These are phyloP conservation scores for Trematomus bernacchii DNA, from an alignment of 2,797 vertebrate genomes.

Conservation along the genomic window DNA sequence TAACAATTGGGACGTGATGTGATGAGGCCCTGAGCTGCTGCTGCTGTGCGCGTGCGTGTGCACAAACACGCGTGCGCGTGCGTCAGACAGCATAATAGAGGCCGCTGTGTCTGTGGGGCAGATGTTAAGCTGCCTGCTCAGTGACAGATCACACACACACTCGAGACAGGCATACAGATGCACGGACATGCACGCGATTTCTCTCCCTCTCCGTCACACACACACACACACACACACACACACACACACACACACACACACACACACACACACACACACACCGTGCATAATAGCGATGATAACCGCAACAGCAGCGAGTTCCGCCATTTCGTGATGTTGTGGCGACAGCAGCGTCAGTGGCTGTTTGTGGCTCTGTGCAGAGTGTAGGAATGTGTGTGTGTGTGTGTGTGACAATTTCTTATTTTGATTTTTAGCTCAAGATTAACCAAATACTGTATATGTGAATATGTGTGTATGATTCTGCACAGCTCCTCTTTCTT, in stretches of 20 bases:
- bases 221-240: background rate
- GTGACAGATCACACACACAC: conserved; percentile 22
- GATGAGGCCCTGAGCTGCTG: conserved; percentile 54
- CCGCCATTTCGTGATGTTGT: conserved; percentile 84
- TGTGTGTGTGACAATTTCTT: background rate
- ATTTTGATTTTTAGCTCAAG: too few species aligned
- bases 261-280: conserved; percentile 14
- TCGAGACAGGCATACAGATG: too few species aligned
- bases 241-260: background rate
- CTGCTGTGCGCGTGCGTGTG: conserved; percentile 13
- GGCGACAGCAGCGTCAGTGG: conserved; percentile 68
- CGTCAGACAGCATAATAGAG: conserved; percentile 44
- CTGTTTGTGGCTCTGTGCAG: conserved; percentile 29
- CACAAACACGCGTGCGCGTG: conserved; percentile 35
- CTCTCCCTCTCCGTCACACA: background rate
- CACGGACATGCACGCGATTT: background rate
- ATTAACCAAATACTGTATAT: too few species aligned
- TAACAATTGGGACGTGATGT: conserved; percentile 72
- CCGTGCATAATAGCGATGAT: conserved; percentile 44
- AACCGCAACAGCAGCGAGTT: conserved; percentile 71
- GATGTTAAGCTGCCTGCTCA: conserved; percentile 73
- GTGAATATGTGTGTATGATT: conserved; percentile 13
- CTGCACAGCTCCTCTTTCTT: conserved; percentile 9
- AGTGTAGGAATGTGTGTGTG: conserved; percentile 17
- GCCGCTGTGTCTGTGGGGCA: conserved; percentile 60